A percentile compares a stretch with the other conserved stretches of the same genome.
phyloP scores from a whole-genome alignment of 2,113 vertebrate species.

The Chaetops frenatus region DNA sequence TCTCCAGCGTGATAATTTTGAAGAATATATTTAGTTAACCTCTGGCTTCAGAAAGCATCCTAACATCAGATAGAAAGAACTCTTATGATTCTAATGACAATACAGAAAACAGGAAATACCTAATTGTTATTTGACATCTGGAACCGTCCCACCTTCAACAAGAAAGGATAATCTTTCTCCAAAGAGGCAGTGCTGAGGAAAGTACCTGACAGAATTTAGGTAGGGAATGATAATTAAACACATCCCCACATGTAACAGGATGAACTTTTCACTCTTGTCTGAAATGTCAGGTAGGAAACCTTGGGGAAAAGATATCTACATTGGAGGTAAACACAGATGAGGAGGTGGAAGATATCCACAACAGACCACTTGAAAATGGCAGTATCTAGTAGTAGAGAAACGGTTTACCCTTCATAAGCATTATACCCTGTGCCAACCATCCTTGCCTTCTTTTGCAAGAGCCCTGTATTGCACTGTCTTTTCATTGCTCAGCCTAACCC shows the following conservation, averaged over 20 bases:
- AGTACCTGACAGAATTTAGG: background rate
- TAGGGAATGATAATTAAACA: background rate
- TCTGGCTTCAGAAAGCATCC: background rate
- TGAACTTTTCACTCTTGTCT: background rate
- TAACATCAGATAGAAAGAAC: background rate
- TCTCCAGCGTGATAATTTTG: background rate
- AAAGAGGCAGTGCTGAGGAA: background rate
- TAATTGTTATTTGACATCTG: background rate
- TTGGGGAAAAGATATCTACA: background rate
- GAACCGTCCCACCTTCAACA: background rate
- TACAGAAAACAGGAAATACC: background rate
- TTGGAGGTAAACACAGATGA: background rate
- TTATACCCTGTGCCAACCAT: background rate
- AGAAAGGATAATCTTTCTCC: background rate
- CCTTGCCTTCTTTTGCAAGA: background rate
- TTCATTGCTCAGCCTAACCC: background rate
- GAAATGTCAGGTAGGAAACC: background rate
- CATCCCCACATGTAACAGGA: background rate
- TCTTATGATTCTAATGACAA: background rate
- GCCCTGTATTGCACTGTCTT: background rate
- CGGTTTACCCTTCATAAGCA: background rate
- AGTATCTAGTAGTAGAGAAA: background rate
- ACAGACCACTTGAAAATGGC: background rate
- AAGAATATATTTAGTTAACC: background rate
- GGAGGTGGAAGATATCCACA: background rate